Percentiles rank a stretch among this genome's conserved stretches.
Evolutionary conservation across 2,888 invertebrate species (phyloP).

Genomic region (Corbicula japonica): DNA sequence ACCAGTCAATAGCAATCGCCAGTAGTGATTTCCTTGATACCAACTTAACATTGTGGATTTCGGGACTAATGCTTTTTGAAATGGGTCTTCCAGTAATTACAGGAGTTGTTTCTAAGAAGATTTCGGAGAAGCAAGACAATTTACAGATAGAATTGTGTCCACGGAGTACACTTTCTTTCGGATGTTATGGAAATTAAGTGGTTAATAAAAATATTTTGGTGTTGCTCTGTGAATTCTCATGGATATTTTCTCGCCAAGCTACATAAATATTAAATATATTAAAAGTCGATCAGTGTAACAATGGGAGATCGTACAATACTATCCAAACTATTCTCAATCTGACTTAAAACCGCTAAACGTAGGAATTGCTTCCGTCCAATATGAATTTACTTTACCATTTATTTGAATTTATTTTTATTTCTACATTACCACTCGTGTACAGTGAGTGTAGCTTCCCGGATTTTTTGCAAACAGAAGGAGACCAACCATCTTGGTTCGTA

Average conservation of each 20-base stretch:
- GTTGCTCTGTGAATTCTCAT: no score
- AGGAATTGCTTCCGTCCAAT: conserved; percentile 24
- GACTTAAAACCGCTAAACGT: not conserved
- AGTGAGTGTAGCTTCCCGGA: conserved; percentile 58
- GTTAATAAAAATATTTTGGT: no score
- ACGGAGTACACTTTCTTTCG: no score
- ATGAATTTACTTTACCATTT: not conserved
- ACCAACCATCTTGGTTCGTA: conserved; percentile 57
- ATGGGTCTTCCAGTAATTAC: no score
- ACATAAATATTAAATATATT: not conserved
- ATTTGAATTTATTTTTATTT: not conserved
- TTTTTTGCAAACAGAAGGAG: conserved; percentile 55
- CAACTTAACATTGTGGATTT: no score
- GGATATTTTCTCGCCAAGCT: not conserved
- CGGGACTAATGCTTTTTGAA: no score
- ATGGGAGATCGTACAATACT: not conserved
- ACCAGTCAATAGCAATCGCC: no score
- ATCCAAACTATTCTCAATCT: not conserved
- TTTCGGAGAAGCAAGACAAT: no score
- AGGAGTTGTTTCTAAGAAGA: no score
- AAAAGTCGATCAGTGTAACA: not conserved
- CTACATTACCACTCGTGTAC: conserved; percentile 10
- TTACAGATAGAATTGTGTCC: no score
- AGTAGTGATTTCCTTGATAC: no score
- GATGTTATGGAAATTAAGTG: not conserved